A percentile compares a stretch with the other conserved stretches of the same genome.
phyloP scores from a whole-genome alignment of 2,888 invertebrate species.

The Hetaerina titia region DNA sequence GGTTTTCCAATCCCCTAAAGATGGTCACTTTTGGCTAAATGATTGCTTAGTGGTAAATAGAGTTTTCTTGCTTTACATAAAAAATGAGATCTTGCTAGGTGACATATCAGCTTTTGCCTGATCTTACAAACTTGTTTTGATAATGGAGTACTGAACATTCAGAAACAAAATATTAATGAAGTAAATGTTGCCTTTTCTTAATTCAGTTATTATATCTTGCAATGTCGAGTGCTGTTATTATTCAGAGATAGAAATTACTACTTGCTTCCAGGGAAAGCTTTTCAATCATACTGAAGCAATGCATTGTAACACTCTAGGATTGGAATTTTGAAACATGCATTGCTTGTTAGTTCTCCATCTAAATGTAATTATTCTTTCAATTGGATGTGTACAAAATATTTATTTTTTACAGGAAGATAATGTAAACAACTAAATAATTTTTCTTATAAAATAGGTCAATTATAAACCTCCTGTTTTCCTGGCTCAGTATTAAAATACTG shows the following conservation, averaged over 20 bases:
- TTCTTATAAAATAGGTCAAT: slow-evolving; percentile 34
- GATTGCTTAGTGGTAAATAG: neutral
- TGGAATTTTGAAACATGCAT: neutral
- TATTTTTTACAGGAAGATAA: neutral
- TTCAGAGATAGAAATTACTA: neutral
- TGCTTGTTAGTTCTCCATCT: neutral
- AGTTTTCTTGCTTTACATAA: slow-evolving; percentile 1
- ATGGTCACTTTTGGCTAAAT: neutral
- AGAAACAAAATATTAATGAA: neutral
- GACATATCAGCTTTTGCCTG: neutral
- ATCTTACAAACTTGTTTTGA: neutral
- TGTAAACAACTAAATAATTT: neutral
- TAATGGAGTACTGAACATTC: neutral
- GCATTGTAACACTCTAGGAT: neutral
- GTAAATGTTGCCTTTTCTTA: neutral
- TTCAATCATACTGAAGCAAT: neutral
- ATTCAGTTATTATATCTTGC: neutral
- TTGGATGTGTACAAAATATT: neutral
- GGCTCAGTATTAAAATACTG: slow-evolving; percentile 33
- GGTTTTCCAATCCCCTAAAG: neutral
- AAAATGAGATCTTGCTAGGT: neutral
- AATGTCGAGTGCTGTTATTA: neutral
- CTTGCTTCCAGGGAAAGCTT: neutral
- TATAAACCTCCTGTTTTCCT: slow-evolving; percentile 25
- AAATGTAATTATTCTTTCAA: neutral